A percentile compares a stretch with the other conserved stretches of the same genome.
Conservation (phyloP, 2,888 invertebrate genomes). For the Sepioteuthis lessoniana region DNA sequence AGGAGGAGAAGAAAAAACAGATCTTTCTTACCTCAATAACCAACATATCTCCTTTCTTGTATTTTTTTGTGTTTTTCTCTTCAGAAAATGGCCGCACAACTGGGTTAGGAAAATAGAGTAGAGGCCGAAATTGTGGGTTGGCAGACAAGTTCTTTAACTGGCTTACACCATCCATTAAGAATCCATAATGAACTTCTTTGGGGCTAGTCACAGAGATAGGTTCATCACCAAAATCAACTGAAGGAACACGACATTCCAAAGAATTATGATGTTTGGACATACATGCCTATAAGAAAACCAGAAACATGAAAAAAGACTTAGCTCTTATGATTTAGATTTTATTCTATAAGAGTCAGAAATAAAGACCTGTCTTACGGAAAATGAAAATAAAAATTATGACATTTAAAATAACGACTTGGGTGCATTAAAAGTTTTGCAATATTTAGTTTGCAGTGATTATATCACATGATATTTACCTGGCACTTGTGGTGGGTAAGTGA, state of each 20-base stretch:
- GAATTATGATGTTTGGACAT: slow-evolving; percentile 50
- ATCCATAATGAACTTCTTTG: slow-evolving; percentile 83
- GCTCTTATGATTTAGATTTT: no score
- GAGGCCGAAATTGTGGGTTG: slow-evolving; percentile 78
- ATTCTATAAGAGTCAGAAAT: no score
- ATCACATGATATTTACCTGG: no score
- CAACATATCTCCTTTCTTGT: slow-evolving; percentile 94
- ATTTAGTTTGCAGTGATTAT: no score
- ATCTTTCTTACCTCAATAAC: slow-evolving; percentile 84
- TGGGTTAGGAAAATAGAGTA: slow-evolving; percentile 93
- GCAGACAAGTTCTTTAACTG: slow-evolving; percentile 87
- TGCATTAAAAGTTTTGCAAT: no score
- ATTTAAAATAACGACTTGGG: no score
- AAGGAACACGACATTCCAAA: slow-evolving; percentile 57
- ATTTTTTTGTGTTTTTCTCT: slow-evolving; percentile 77
- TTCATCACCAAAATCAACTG: slow-evolving; percentile 65
- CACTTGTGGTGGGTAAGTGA: no score
- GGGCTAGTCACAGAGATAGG: slow-evolving; percentile 82
- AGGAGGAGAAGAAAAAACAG: background rate
- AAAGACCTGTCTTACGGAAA: no score
- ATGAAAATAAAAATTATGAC: no score
- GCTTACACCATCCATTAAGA: slow-evolving; percentile 95
- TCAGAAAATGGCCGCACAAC: slow-evolving; percentile 90
- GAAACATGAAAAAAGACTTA: background rate
- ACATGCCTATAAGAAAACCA: slow-evolving; percentile 52